These are phyloP conservation scores for Motacilla alba DNA, from an alignment of 2,113 vertebrate genomes.

Conservation along the genomic window DNA sequence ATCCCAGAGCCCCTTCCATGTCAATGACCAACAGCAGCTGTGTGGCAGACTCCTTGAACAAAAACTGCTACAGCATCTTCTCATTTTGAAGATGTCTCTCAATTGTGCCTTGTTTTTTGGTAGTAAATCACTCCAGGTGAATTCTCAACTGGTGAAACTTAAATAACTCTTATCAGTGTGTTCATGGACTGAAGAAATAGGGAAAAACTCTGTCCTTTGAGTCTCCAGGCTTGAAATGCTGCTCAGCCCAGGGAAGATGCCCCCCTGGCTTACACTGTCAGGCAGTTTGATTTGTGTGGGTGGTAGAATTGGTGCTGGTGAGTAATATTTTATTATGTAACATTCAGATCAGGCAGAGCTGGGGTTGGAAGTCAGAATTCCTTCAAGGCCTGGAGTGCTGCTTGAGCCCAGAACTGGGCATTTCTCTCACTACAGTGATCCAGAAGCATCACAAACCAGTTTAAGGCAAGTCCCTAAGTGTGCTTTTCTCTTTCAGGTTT, in stretches of 20 bases:
- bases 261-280: background rate
- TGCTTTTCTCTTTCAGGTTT: slow-evolving; percentile 77
- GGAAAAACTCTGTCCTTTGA: background rate
- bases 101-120: background rate
- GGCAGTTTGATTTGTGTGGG: background rate
- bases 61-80: background rate
- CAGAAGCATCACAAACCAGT: background rate
- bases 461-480: background rate
- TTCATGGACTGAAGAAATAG: background rate
- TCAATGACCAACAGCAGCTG: background rate
- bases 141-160: background rate
- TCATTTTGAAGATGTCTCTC: background rate
- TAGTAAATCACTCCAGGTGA: background rate
- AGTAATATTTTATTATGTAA: background rate
- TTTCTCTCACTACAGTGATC: background rate
- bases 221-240: background rate
- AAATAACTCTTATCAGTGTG: background rate
- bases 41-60: background rate
- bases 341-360: background rate
- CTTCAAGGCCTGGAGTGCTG: background rate
- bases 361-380: background rate
- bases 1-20: background rate
- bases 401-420: background rate
- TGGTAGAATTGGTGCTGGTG: background rate
- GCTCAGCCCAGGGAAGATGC: background rate